Percentiles rank a stretch among this genome's conserved stretches.
phyloP scores from a whole-genome alignment of 2,888 invertebrate genomes.

The Coenonympha glycerion region DNA sequence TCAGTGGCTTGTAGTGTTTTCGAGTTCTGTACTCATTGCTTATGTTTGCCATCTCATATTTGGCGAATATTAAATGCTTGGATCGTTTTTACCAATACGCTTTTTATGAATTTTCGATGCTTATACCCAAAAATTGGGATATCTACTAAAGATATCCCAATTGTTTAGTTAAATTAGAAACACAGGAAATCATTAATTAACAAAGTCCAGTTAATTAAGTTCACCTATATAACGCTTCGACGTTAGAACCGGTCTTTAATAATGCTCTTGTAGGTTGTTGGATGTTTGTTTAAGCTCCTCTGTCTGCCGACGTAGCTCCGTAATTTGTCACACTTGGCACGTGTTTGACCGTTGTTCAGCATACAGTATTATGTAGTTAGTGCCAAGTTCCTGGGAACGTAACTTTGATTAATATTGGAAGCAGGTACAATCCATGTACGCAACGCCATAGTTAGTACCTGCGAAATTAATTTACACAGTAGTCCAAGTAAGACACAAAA shows the following conservation, averaged over 20 bases:
- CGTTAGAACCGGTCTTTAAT: conserved; percentile 48
- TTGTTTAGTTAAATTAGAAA: no score
- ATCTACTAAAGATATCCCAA: no score
- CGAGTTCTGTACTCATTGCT: no score
- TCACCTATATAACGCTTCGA: not conserved
- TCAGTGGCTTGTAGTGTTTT: no score
- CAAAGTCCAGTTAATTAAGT: not conserved
- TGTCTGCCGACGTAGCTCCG: conserved; percentile 28
- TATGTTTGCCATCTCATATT: no score
- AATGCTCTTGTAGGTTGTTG: conserved; percentile 42
- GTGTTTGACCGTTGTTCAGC: conserved; percentile 22
- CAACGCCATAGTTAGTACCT: not conserved
- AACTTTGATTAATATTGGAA: conserved; percentile 1
- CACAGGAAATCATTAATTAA: no score
- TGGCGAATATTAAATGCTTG: no score
- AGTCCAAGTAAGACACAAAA: no score
- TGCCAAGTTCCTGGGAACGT: not conserved
- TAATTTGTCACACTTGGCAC: conserved; percentile 42
- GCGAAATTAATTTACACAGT: no score
- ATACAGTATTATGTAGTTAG: conserved; percentile 10
- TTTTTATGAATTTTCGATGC: no score
- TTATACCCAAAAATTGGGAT: no score
- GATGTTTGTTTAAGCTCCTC: conserved; percentile 28
- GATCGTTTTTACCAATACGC: no score
- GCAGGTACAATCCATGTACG: not conserved